Conservation (phyloP, 1,140 invertebrate species). For the Drosophila subobscura region DNA sequence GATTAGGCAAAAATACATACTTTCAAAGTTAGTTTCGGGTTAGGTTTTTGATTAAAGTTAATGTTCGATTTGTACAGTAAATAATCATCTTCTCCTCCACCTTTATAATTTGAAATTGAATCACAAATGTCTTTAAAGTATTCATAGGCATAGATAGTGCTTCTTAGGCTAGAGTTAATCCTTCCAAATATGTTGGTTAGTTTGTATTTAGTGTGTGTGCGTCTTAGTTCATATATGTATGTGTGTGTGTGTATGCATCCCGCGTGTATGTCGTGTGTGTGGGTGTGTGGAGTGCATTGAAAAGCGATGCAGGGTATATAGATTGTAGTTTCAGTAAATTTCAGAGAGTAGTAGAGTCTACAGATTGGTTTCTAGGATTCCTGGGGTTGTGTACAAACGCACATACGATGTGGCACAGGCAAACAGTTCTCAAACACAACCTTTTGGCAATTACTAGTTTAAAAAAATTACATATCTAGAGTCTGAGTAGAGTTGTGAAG, state of each 20-base stretch:
- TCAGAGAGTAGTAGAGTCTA: conserved; percentile 12
- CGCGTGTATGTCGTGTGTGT: conserved; percentile 7
- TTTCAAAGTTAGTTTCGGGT: conserved; percentile 63
- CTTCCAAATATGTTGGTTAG: conserved; percentile 37
- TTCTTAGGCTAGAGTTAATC: conserved; percentile 60
- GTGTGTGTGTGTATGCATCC: conserved; percentile 10
- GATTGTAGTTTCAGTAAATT: conserved; percentile 8
- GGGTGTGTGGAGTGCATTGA: conserved; percentile 40
- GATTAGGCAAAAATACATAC: conserved; percentile 50
- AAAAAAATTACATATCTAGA: conserved; percentile 22
- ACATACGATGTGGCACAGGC: conserved; percentile 52
- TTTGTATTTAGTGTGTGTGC: conserved; percentile 48
- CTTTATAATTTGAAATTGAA: conserved; percentile 73
- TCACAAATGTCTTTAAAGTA: conserved; percentile 77
- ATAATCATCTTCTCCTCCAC: conserved; percentile 22
- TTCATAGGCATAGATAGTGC: conserved; percentile 48
- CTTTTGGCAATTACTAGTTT: conserved; percentile 48
- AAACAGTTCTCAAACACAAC: conserved; percentile 74
- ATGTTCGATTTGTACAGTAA: conserved; percentile 52
- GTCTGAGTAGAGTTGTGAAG: conserved; percentile 34
- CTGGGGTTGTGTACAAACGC: conserved; percentile 7
- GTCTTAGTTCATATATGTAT: conserved; percentile 24
- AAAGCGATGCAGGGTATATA: conserved; percentile 61
- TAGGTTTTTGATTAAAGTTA: conserved; percentile 47
- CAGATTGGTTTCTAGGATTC: conserved; percentile 42